These are phyloP conservation scores for Mythimna albipuncta DNA, from an alignment of 2,888 invertebrate species.

Conservation along the genomic window DNA sequence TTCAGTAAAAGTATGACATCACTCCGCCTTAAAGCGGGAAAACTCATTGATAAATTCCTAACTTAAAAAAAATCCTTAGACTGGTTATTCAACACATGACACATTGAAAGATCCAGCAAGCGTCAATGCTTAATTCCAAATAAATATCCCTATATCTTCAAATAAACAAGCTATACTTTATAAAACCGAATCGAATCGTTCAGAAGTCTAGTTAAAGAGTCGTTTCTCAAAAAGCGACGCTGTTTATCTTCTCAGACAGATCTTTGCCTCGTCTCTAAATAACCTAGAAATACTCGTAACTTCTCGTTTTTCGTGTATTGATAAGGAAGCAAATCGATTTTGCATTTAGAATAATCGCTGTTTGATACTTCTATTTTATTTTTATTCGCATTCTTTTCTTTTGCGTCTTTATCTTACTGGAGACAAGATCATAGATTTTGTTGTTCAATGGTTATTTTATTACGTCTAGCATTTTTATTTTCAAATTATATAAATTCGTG, in stretches of 20 bases:
- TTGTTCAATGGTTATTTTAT: too few species aligned
- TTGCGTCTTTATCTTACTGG: background rate
- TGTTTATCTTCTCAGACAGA: slow-evolving; percentile 53
- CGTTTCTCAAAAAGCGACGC: slow-evolving; percentile 55
- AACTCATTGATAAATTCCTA: too few species aligned
- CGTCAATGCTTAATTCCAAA: background rate
- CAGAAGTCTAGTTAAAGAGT: slow-evolving; percentile 45
- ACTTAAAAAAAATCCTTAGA: too few species aligned
- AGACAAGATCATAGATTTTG: background rate
- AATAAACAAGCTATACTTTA: slow-evolving; percentile 26
- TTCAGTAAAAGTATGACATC: too few species aligned
- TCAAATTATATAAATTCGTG: too few species aligned
- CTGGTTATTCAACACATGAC: background rate
- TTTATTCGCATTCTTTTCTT: slow-evolving; percentile 14
- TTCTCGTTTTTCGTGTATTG: slow-evolving; percentile 45
- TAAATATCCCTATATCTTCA: background rate
- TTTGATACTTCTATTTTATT: slow-evolving; percentile 36
- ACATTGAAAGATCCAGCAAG: background rate
- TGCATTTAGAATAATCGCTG: slow-evolving; percentile 54
- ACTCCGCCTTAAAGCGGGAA: too few species aligned
- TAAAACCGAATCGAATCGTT: slow-evolving; percentile 27
- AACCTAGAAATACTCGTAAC: slow-evolving; percentile 51
- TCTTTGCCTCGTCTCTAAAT: slow-evolving; percentile 49
- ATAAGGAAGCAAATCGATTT: slow-evolving; percentile 57
- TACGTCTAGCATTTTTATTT: too few species aligned